Evolutionary conservation across 1,140 invertebrate species (phyloP), one percentile per base, ranked within the genome.

Genomic region (Bombus confusus): DNA sequence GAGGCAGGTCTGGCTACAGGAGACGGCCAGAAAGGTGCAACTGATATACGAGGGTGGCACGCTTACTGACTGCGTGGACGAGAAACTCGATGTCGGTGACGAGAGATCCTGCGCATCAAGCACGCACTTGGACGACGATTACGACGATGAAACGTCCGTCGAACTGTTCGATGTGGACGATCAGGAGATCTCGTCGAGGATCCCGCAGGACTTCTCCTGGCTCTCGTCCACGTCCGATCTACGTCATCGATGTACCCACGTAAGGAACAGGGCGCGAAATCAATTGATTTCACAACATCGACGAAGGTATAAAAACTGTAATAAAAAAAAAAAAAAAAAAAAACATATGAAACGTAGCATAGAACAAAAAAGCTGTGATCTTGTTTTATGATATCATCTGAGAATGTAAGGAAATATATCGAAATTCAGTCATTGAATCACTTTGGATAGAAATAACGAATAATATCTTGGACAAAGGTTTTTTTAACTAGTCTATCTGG

Each of bases 1-100:
- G 85, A 91, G 95, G n/a, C 93, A 96, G 68, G 88, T 96, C 15
- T 95, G 95, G 92, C 83, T 96, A 47, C 91, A 94, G 8, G 93
- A 94, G 72, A 93, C 93, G 25, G 86, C 87, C 22, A 93, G 94
- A 78, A 94, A 95, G 43, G 92, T 96, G 68, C 95, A 96, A 82
- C 86, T 96, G 75, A 94, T 96, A 79, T 96, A 95, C 90, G 92
- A 94, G 52, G 91, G 91, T 68, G 93, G 90, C 62, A 91, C 84
- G 76, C 78, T 94, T 76, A 93, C 91, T 66, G 93, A 94, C 80
- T 95, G 94, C 81, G 86, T 88, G 34, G 92, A 94, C 87, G 91
- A 93, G 71, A 66, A 91, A 73, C 87, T 91, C 69, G 66, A 72
- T 18, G 28, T 52, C 69, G 74, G 52, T 34, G 69, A 87, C 62